Evolutionary conservation across 2,797 vertebrate genomes (phyloP).

Genomic region (Eutrigla gurnardus): DNA sequence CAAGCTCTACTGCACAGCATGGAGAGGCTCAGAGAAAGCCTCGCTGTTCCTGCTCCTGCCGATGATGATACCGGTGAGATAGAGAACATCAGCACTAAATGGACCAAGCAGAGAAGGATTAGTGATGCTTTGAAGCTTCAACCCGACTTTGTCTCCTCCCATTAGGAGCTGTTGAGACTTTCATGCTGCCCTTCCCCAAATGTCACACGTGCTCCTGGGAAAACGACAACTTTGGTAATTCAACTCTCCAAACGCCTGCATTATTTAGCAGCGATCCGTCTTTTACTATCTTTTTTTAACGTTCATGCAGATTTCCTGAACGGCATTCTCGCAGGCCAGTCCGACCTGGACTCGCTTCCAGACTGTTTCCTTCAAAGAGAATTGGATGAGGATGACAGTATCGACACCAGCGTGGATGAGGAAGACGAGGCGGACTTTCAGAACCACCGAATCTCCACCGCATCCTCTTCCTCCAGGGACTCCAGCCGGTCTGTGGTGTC

Average conservation of each 20-base stretch:
- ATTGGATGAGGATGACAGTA: constrained; percentile 68
- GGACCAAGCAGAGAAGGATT: neutral
- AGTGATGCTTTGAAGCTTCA: neutral
- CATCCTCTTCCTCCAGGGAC: constrained; percentile 84
- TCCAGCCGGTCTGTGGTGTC: constrained; percentile 85
- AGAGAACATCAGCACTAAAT: neutral
- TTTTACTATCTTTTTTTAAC: neutral
- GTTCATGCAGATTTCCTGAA: constrained; percentile 86
- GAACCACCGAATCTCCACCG: constrained; percentile 75
- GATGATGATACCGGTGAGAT: constrained; percentile 69
- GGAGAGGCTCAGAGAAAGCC: constrained; percentile 78
- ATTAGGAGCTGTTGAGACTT: constrained; percentile 79
- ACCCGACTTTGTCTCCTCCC: constrained; percentile 44
- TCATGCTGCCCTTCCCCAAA: constrained; percentile 87
- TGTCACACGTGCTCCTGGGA: constrained; percentile 92
- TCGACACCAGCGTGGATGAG: constrained; percentile 56
- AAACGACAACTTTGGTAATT: constrained; percentile 94
- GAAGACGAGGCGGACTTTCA: constrained; percentile 69
- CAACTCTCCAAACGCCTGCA: neutral
- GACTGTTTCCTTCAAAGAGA: constrained; percentile 59
- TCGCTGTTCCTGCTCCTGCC: constrained; percentile 61
- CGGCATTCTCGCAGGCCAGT: constrained; percentile 85
- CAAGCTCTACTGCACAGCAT: constrained; percentile 79
- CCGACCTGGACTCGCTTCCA: constrained; percentile 63
- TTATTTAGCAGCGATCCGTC: neutral